Evolutionary conservation across 2,888 invertebrate species (phyloP).

Genomic region (Oeneis ivallda): DNA sequence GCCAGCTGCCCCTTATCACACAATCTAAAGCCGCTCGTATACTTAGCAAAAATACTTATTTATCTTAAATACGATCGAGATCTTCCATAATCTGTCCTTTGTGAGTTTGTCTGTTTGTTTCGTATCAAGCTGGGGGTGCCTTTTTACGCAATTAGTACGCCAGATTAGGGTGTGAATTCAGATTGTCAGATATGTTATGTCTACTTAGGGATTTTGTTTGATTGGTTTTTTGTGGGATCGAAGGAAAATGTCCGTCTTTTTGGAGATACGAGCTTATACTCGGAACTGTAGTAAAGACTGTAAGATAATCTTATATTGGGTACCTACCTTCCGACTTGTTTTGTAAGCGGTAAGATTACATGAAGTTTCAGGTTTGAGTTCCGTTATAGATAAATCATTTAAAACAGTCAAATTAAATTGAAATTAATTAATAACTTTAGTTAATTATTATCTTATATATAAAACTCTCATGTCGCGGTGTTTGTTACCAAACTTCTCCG

Average conservation of each 20-base stretch:
- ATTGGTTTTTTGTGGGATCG: conserved; percentile 49
- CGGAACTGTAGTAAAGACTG: not conserved
- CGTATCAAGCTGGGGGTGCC: conserved; percentile 58
- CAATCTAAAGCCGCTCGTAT: conserved; percentile 73
- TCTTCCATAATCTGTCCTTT: conserved; percentile 78
- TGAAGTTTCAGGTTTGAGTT: too few species aligned
- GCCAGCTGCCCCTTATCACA: conserved; percentile 73
- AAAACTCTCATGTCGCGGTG: too few species aligned
- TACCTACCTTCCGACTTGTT: too few species aligned
- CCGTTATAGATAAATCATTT: too few species aligned
- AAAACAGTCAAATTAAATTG: too few species aligned
- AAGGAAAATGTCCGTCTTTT: not conserved
- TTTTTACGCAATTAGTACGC: conserved; percentile 76
- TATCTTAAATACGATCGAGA: conserved; percentile 79
- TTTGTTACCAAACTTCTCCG: too few species aligned
- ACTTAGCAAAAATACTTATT: conserved; percentile 78
- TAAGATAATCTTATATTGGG: not conserved
- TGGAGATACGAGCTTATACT: not conserved
- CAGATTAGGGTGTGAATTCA: conserved; percentile 68
- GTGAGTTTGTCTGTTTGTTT: conserved; percentile 69
- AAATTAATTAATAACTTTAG: too few species aligned
- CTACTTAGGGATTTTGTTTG: conserved; percentile 48
- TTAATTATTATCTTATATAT: too few species aligned
- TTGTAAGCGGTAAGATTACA: too few species aligned
- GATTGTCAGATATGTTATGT: conserved; percentile 49